Evolutionary conservation across 2,797 vertebrate species (phyloP).

Genomic region (Acanthiza pusilla): DNA sequence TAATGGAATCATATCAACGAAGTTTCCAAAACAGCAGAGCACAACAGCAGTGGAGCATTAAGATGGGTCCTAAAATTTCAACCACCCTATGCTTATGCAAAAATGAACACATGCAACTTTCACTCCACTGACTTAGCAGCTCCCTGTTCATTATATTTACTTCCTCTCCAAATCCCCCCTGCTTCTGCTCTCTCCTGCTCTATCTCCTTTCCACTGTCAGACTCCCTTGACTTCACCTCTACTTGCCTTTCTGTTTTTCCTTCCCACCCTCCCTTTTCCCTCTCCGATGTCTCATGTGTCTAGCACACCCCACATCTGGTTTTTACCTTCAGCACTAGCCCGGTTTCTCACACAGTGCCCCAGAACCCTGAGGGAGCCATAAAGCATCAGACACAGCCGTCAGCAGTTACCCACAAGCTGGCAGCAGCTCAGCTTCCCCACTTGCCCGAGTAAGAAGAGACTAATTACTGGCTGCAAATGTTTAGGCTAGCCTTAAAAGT

Average conservation of each 20-base stretch:
- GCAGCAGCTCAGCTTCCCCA: neutral
- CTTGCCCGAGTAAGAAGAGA: neutral
- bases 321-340: neutral
- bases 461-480: neutral
- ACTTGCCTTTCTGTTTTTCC: neutral
- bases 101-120: neutral
- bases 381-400: neutral
- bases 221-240: neutral
- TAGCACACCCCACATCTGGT: neutral
- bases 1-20: neutral
- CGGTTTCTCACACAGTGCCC: neutral
- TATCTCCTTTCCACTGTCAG: neutral
- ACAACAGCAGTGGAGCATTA: neutral
- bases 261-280: neutral
- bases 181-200: neutral
- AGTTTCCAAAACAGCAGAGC: neutral
- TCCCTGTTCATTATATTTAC: neutral
- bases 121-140: neutral
- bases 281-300: fast-evolving
- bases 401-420: neutral
- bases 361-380: neutral
- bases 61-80: neutral
- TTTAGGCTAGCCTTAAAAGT: neutral
- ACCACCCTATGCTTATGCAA: neutral
- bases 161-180: neutral